phyloP scores from a whole-genome alignment of 2,888 invertebrate genomes.

The Drosophila neonasuta region DNA sequence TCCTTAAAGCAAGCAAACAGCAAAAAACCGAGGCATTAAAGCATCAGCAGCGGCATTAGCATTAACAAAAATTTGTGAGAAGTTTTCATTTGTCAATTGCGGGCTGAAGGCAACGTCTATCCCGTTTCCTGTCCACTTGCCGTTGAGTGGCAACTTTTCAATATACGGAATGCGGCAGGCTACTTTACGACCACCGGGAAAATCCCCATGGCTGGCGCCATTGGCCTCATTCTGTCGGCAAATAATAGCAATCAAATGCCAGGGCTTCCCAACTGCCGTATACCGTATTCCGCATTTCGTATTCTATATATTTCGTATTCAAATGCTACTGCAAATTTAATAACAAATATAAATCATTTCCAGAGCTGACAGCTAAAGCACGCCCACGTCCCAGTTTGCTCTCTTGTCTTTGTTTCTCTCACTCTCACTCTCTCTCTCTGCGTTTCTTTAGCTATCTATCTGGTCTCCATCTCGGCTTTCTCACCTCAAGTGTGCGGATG shows the following conservation, averaged over 20 bases:
- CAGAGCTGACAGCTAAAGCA: constrained; percentile 66
- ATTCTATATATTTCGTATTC: constrained; percentile 46
- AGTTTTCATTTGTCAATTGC: constrained; percentile 57
- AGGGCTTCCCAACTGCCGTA: constrained; percentile 19
- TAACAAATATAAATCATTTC: constrained; percentile 76
- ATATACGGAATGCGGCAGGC: constrained; percentile 29
- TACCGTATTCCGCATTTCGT: constrained; percentile 23
- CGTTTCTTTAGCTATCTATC: background rate
- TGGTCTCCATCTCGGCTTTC: constrained; percentile 22
- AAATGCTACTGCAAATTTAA: constrained; percentile 74
- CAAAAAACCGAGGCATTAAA: constrained; percentile 24
- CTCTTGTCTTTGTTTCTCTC: background rate
- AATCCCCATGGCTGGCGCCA: constrained; percentile 49
- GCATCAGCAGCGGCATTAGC: constrained; percentile 18
- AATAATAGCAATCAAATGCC: constrained; percentile 71
- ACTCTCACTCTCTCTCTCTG: background rate
- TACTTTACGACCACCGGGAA: constrained; percentile 46
- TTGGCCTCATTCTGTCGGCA: constrained; percentile 66
- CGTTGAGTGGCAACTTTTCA: constrained; percentile 41
- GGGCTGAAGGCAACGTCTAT: background rate
- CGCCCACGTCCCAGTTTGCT: constrained; percentile 17
- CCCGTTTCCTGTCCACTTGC: constrained; percentile 3
- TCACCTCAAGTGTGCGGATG: constrained; percentile 55
- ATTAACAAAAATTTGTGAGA: constrained; percentile 39
- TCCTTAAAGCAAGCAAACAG: constrained; percentile 3